A percentile compares a stretch with the other conserved stretches of the same genome.
These are phyloP conservation scores for Prinia subflava DNA, from an alignment of 2,113 vertebrate species.

Conservation along the genomic window DNA sequence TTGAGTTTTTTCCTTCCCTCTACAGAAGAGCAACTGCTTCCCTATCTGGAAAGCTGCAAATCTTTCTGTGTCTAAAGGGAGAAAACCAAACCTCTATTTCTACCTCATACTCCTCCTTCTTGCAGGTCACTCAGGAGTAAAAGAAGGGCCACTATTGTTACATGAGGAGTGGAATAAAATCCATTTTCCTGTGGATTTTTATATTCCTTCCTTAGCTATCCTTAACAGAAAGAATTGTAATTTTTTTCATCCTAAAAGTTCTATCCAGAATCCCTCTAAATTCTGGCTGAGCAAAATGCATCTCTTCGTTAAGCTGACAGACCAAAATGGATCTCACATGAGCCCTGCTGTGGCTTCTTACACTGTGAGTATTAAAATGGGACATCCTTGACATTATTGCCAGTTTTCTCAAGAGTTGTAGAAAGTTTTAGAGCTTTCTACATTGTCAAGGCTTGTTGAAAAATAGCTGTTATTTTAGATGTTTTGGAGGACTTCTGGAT, in stretches of 20 bases:
- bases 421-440: neutral
- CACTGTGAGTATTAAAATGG: neutral
- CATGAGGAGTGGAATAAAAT: neutral
- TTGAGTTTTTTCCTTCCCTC: neutral
- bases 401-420: neutral
- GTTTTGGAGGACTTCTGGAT: neutral
- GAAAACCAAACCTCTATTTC: neutral
- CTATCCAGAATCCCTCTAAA: neutral
- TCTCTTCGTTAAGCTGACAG: neutral
- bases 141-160: neutral
- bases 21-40: neutral
- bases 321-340: neutral
- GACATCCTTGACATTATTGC: neutral
- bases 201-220: neutral
- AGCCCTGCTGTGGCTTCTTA: neutral
- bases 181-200: neutral
- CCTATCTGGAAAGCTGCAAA: neutral
- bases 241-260: neutral
- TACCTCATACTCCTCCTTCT: neutral
- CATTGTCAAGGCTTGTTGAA: neutral
- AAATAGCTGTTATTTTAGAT: neutral
- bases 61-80: neutral
- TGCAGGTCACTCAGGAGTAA: neutral
- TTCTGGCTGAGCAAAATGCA: neutral
- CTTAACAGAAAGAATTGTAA: neutral